phyloP scores from a whole-genome alignment of 2,888 invertebrate genomes.

The Tillus elongatus region DNA sequence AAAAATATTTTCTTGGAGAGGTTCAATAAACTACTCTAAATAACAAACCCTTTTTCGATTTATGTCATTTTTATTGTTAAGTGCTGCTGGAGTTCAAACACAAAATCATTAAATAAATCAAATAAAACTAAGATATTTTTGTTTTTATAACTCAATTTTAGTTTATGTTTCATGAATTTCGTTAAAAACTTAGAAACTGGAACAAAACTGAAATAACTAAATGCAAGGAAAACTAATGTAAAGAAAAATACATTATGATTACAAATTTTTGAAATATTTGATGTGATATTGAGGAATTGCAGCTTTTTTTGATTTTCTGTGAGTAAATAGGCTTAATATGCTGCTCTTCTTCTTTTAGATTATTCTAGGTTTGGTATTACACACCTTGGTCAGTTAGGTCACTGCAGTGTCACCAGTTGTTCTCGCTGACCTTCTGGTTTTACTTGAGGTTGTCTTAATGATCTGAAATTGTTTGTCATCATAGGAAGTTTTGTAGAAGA shows the following conservation, averaged over 20 bases:
- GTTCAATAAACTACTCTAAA: not conserved
- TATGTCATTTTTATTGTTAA: not conserved
- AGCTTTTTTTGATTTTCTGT: not conserved
- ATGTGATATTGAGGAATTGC: not conserved
- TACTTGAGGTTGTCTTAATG: not conserved
- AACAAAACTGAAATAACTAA: not conserved
- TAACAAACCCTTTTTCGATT: not conserved
- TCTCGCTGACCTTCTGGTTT: not conserved
- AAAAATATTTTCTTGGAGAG: not conserved
- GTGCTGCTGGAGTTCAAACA: too few species aligned
- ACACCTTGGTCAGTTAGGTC: not conserved
- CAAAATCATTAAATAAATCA: too few species aligned
- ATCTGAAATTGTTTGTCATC: conserved; percentile 1
- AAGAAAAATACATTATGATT: too few species aligned
- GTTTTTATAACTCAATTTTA: too few species aligned
- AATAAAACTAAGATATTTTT: too few species aligned
- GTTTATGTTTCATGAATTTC: too few species aligned
- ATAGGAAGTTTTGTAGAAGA: conserved; percentile 1
- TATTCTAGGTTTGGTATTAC: not conserved
- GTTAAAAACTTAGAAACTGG: too few species aligned
- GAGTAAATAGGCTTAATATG: not conserved
- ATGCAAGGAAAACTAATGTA: not conserved
- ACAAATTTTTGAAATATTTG: not conserved
- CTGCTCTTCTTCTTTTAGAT: not conserved
- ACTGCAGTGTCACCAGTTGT: not conserved